These are phyloP conservation scores for Cyanoliseus patagonus DNA, from an alignment of 2,113 vertebrate genomes.

Conservation along the genomic window DNA sequence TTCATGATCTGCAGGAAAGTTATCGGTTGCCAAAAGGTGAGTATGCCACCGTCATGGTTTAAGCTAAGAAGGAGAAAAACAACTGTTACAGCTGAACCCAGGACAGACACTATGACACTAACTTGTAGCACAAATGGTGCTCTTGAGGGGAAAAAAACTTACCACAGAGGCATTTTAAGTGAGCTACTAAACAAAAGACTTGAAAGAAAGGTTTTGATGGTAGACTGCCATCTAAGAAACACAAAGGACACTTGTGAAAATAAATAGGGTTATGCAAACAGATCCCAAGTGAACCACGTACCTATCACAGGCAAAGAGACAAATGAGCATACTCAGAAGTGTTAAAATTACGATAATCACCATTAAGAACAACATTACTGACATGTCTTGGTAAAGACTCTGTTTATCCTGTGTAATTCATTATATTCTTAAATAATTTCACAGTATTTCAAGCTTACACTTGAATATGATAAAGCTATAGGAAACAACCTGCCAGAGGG, in stretches of 20 bases:
- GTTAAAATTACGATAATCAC: background rate
- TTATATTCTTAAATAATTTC: background rate
- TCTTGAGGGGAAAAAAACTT: background rate
- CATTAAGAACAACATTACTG: background rate
- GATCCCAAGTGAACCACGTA: background rate
- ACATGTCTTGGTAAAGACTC: background rate
- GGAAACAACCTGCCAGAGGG: background rate
- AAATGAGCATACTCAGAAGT: background rate
- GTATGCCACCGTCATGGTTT: background rate
- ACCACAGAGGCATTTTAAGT: background rate
- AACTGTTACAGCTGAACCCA: background rate
- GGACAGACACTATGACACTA: background rate
- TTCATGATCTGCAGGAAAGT: background rate
- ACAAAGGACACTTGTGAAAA: background rate
- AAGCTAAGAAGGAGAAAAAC: background rate
- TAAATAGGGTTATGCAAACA: background rate
- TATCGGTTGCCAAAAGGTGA: background rate
- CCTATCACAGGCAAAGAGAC: background rate
- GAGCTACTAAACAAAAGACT: background rate
- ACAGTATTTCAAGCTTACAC: background rate
- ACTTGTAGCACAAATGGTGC: background rate
- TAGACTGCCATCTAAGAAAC: background rate
- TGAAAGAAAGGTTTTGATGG: background rate
- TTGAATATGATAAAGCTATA: background rate
- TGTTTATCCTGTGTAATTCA: background rate